Base-by-base conservation (phyloP, 2,113 vertebrate species). In the Prionailurus bengalensis region DNA sequence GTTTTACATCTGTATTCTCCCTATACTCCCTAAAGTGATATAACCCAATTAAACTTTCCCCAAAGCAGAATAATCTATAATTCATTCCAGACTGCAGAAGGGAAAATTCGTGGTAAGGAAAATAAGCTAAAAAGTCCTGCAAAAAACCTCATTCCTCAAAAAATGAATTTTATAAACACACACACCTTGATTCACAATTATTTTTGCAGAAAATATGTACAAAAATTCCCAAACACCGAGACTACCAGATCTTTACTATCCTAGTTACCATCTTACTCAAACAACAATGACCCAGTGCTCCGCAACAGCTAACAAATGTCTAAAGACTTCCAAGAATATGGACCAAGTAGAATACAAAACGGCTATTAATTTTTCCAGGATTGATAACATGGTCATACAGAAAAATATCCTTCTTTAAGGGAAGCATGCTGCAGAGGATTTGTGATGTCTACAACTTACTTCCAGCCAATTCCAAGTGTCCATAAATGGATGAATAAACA, bases 101-200 rank as follows among this genome's bases (percentile, higher is more conserved):
- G 5, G 19, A 95, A 95, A 89, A 66, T 51, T 23, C 85, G 10
- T 55, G n/a, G 15, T 16, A 87, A 74, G 8, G 10, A 94, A 97
- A 96, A 92, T 39, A 90, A 91, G 36, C 14, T 48, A n/a, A 90
- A 80, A 14, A 61, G 5, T 36, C 19, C 1, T 86, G 27, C 0
- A 76, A 94, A 79, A 95, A 81, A 10, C 83, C 42, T 86, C 48
- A 91, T 68, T 91, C 63, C 33, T 76, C 15, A 96, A 36, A 39
- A 96, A 95, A 94, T n/a, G 0, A 91, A 31, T 58, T 68, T 80
- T 39, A 33, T 42, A 80, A 70, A 86, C 7, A 33, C 1, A 94
- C 17, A 73, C 29, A 58, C 23, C 73, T 21, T 87, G 11, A 80
- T 33, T 92, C 45, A 94, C 19, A 78, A 23, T 6, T 33, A n/a